Evolutionary conservation across 2,888 invertebrate species (phyloP), one percentile per base, ranked within the genome.

Genomic region (Tetragnatha montana): DNA sequence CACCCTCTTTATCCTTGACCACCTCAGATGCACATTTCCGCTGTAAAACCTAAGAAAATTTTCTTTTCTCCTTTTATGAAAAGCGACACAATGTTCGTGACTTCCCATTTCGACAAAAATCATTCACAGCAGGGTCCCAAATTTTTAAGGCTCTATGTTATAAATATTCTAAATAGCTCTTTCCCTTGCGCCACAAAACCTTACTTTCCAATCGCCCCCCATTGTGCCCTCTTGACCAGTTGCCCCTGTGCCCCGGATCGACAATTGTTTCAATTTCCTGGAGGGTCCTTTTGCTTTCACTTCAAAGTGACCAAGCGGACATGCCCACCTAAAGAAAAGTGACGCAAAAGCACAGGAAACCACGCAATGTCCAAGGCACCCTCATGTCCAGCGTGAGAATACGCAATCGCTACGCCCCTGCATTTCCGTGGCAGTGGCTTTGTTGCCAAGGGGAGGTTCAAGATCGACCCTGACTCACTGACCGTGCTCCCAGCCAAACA

Each of bases 391-490:
- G 35, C 60, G 80, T 80, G 80, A 78, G 81, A 75, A 86, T 89
- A 90, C 89, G 89, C 73, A 73, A 22, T 70, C 47, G 69, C 17
- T 49, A n/a, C 69, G 21, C n/a, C 19, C 78, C 85, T 69, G 74
- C 81, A 81, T 90, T 90, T 80, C 76, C 68, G 50, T 69, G 79
- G 75, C 19, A 47, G 50, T 83, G 76, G 51, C 85, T 83, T 80
- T 86, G 85, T 86, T 69, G 81, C 69, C 70, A 60, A n/a, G 47
- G 71, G 79, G 73, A 50, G 73, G 76, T 82, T 85, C 78, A 82
- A 78, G 78, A 78, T 78, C 78, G 75, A 85, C 86, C 89, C 86
- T 90, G 82, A 79, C 82, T 86, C 82, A 87, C 89, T 90, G 86
- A 87, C 89, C 89, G 86, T 82, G 21, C 73, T 81, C 79, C 49